phyloP scores from a whole-genome alignment of 2,797 vertebrate genomes.

The Parotocinclus haroldoi region DNA sequence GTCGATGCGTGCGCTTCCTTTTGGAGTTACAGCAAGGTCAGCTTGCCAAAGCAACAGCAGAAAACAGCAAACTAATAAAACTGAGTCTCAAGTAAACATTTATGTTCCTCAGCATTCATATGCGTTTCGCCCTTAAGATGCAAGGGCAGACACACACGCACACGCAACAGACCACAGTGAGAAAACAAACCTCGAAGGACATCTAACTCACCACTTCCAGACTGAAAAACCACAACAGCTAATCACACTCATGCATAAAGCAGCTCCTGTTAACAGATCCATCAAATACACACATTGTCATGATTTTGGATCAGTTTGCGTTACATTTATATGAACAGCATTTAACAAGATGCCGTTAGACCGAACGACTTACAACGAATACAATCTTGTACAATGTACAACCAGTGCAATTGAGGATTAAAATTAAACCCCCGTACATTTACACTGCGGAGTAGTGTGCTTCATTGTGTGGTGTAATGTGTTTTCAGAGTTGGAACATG shows the following conservation, averaged over 20 bases:
- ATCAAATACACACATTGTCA: conserved; percentile 12
- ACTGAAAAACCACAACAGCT: conserved; percentile 33
- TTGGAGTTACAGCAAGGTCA: conserved; percentile 32
- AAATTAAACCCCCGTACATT: no score
- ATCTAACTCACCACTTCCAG: conserved; percentile 36
- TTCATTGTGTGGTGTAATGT: no score
- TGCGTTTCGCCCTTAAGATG: conserved; percentile 3
- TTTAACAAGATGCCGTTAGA: no score
- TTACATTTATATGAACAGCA: no score
- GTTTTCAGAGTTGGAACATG: no score
- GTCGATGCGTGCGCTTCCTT: conserved; percentile 20
- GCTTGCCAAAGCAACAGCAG: not conserved
- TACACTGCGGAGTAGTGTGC: no score
- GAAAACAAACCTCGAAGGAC: conserved; percentile 35
- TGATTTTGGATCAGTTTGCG: not conserved
- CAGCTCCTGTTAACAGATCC: conserved; percentile 24
- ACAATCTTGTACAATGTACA: no score
- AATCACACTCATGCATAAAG: conserved; percentile 32
- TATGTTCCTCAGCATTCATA: conserved; percentile 1
- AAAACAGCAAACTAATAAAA: not conserved
- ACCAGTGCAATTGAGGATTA: no score
- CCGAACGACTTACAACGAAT: no score
- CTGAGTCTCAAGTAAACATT: conserved; percentile 6
- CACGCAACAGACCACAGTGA: conserved; percentile 21
- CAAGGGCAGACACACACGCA: conserved; percentile 2